These are phyloP conservation scores for Calyptomena viridis DNA, from an alignment of 2,113 vertebrate genomes.

Conservation along the genomic window DNA sequence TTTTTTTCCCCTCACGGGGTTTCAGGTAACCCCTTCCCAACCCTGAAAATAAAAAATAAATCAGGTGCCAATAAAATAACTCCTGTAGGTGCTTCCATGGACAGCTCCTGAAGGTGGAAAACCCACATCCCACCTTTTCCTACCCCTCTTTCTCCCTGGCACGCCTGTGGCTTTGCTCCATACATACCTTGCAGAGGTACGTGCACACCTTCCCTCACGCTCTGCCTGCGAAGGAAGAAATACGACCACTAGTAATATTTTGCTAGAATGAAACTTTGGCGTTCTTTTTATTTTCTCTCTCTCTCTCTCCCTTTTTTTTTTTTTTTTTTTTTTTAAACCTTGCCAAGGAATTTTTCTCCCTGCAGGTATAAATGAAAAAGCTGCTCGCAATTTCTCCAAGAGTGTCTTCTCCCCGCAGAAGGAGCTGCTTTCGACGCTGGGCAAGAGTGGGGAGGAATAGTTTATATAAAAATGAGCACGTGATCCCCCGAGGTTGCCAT, in stretches of 20 bases:
- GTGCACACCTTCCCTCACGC: not conserved
- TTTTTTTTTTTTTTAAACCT: not conserved
- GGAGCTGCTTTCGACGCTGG: not conserved
- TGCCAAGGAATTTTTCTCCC: slow-evolving; percentile 52
- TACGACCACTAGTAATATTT: not conserved
- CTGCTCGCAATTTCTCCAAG: not conserved
- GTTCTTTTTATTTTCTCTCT: too few relatives aligned
- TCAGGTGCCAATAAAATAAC: not conserved
- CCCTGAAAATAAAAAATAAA: not conserved
- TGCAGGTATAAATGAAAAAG: not conserved
- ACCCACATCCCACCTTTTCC: not conserved
- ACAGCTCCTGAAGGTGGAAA: not conserved
- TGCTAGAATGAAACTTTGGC: slow-evolving; percentile 17
- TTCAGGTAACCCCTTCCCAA: not conserved
- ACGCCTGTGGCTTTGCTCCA: not conserved
- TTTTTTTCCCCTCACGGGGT: not conserved
- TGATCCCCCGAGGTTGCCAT: not conserved
- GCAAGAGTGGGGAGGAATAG: not conserved
- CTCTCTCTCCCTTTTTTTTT: too few relatives aligned
- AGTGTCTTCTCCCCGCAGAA: not conserved
- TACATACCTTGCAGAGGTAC: not conserved
- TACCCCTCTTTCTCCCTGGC: not conserved
- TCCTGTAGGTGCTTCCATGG: not conserved
- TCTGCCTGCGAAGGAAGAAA: not conserved
- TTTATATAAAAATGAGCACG: slow-evolving; percentile 13